phyloP scores from a whole-genome alignment of 1,140 invertebrate genomes.

The Cyclina sinensis region DNA sequence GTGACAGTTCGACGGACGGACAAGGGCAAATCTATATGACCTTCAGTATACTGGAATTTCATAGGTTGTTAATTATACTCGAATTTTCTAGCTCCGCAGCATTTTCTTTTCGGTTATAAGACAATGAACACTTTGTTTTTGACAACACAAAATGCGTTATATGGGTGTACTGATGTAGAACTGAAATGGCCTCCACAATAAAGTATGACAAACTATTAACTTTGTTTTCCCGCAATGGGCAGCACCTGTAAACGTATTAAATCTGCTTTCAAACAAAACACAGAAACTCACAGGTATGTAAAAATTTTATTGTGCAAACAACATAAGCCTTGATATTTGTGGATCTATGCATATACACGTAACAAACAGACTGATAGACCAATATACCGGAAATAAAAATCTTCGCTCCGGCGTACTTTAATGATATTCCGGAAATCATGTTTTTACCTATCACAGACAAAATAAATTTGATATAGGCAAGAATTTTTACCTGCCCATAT shows the following conservation, averaged over 20 bases:
- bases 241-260: too few species aligned
- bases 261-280: background rate
- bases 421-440: constrained; percentile 28
- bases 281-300: constrained; percentile 8
- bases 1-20: too few species aligned
- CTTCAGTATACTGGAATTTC: too few species aligned
- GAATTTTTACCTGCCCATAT: constrained; percentile 6
- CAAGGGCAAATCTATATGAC: too few species aligned
- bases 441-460: constrained; percentile 68
- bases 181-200: too few species aligned
- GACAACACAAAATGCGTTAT: too few species aligned
- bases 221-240: too few species aligned
- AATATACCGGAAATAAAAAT: background rate
- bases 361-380: constrained; percentile 31
- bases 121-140: too few species aligned
- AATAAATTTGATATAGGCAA: constrained; percentile 68
- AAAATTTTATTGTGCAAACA: constrained; percentile 78
- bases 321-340: constrained; percentile 75
- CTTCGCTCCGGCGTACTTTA: constrained; percentile 17
- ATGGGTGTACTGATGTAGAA: too few species aligned
- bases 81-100: too few species aligned
- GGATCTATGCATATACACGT: constrained; percentile 70
- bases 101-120: too few species aligned
- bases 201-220: constrained; percentile 8
- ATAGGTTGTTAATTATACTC: too few species aligned